Evolutionary conservation across 2,797 vertebrate species (phyloP).

Genomic region (Xiphophorus birchmanni): DNA sequence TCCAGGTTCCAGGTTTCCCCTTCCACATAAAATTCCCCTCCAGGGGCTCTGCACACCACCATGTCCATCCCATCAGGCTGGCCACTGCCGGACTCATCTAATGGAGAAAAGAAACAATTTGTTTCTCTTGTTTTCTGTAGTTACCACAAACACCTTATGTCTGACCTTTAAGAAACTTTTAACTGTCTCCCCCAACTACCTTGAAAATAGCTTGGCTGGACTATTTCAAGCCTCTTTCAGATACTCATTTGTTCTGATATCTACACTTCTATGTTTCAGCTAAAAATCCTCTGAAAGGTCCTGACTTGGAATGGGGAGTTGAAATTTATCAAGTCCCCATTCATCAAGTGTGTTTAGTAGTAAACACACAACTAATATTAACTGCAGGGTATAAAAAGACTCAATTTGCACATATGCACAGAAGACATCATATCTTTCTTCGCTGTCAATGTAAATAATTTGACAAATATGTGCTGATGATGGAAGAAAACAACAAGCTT

Average conservation of each 20-base stretch:
- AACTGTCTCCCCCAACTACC: neutral
- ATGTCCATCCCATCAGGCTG: conserved; percentile 81
- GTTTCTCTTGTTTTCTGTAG: neutral
- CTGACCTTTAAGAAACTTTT: neutral
- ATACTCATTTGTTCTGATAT: neutral
- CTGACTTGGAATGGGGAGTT: neutral
- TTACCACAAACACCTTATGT: neutral
- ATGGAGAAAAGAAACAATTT: conserved; percentile 1
- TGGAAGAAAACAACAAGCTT: neutral
- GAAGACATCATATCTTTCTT: neutral
- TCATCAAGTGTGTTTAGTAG: too few relatives aligned
- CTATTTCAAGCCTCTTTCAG: neutral
- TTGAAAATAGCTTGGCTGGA: neutral
- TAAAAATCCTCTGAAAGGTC: neutral
- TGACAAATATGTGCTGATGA: neutral
- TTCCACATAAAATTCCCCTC: conserved; percentile 84
- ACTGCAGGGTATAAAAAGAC: neutral
- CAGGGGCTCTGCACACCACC: conserved; percentile 83
- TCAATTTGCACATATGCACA: neutral
- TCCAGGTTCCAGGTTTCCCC: conserved; percentile 88
- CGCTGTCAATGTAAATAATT: neutral
- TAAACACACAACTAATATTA: neutral
- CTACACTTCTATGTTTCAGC: neutral
- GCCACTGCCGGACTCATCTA: conserved; percentile 85
- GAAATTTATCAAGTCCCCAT: neutral